phyloP scores from a whole-genome alignment of 2,888 invertebrate genomes.

The Anthophora plumipes region DNA sequence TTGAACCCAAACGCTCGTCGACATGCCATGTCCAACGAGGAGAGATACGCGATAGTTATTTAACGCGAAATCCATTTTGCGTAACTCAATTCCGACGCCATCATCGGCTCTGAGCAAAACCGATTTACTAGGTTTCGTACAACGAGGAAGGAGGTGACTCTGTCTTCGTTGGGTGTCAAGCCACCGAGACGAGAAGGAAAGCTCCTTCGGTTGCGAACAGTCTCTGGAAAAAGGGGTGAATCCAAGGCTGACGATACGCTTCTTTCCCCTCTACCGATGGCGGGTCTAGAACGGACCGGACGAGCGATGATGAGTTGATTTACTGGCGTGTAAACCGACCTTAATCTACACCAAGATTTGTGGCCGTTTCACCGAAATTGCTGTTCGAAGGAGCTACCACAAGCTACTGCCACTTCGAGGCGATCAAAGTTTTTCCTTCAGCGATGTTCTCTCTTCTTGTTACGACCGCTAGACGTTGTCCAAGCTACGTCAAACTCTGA shows the following conservation, averaged over 20 bases:
- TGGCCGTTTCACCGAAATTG: constrained; percentile 72
- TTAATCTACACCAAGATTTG: constrained; percentile 77
- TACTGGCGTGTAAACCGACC: constrained; percentile 75
- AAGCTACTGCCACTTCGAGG: background rate
- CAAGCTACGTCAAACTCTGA: background rate
- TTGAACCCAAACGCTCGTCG: background rate
- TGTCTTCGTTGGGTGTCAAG: constrained; percentile 30
- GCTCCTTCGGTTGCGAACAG: constrained; percentile 31
- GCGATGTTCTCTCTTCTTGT: background rate
- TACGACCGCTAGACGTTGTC: background rate
- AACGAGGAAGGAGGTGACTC: background rate
- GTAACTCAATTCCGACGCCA: constrained; percentile 81
- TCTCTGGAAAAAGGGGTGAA: constrained; percentile 36
- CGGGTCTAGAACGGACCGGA: constrained; percentile 26
- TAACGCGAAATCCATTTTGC: constrained; percentile 82
- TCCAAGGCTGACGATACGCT: constrained; percentile 25
- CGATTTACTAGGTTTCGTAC: constrained; percentile 69
- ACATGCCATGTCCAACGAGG: constrained; percentile 11
- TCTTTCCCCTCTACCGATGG: no score
- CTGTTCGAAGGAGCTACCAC: constrained; percentile 50
- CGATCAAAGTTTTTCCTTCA: constrained; percentile 5
- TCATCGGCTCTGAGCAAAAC: constrained; percentile 79
- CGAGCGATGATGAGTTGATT: constrained; percentile 74
- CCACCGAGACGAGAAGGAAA: constrained; percentile 13
- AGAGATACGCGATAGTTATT: constrained; percentile 77